Evolutionary conservation across 2,113 vertebrate genomes (phyloP).

Genomic region (Mus spicilegus): DNA sequence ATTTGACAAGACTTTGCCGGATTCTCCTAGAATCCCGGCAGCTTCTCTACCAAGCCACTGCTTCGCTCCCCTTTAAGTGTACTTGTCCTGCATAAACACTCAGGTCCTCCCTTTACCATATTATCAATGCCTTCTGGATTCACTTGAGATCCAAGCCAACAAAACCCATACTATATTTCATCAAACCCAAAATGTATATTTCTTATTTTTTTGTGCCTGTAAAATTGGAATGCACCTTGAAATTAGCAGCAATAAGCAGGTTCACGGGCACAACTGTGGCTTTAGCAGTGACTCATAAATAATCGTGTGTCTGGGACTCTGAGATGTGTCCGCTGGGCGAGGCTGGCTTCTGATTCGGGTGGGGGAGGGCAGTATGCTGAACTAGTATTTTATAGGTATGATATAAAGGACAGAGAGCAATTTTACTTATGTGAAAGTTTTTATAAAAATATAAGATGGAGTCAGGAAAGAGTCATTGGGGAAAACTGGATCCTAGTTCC

Average conservation of each 20-base stretch:
- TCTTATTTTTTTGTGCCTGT: not conserved
- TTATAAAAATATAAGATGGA: not conserved
- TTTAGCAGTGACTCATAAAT: not conserved
- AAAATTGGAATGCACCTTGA: not conserved
- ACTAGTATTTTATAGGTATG: not conserved
- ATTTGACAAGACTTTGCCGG: not conserved
- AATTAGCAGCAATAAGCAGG: not conserved
- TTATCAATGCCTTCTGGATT: not conserved
- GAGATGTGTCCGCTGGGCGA: not conserved
- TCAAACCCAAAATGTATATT: not conserved
- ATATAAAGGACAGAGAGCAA: not conserved
- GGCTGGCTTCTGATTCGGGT: not conserved
- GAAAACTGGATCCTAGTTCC: not conserved
- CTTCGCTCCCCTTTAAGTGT: not conserved
- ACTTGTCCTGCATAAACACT: not conserved
- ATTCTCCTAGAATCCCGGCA: not conserved
- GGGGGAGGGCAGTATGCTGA: not conserved
- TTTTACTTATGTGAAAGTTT: not conserved
- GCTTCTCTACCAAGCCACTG: not conserved
- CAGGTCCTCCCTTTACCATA: not conserved
- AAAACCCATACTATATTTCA: not conserved
- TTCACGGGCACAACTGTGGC: not conserved
- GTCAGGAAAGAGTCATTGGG: conserved; percentile 3
- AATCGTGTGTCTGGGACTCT: not conserved
- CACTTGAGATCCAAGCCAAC: not conserved